phyloP scores from a whole-genome alignment of 2,888 invertebrate genomes.

The Xylocampa areola region DNA sequence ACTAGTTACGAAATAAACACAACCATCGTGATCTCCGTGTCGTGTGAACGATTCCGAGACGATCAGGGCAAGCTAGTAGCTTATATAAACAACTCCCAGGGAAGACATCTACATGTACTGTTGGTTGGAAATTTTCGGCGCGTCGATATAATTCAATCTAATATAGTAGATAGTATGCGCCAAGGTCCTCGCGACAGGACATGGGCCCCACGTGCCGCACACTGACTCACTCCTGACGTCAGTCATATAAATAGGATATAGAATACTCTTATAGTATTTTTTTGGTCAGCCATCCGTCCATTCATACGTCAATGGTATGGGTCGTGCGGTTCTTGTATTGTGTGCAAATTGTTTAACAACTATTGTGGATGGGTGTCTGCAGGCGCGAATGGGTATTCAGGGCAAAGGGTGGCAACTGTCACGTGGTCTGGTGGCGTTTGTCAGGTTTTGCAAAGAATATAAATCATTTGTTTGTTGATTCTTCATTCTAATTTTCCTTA shows the following conservation, averaged over 20 bases:
- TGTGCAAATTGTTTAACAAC: constrained; percentile 71
- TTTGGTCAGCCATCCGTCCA: constrained; percentile 81
- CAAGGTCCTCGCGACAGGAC: constrained; percentile 70
- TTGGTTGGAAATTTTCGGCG: constrained; percentile 42
- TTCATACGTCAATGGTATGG: constrained; percentile 71
- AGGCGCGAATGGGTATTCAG: constrained; percentile 25
- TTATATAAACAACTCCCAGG: constrained; percentile 30
- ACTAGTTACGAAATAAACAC: constrained; percentile 21
- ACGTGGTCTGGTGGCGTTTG: constrained; percentile 11
- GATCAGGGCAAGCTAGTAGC: constrained; percentile 5
- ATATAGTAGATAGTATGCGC: constrained; percentile 59
- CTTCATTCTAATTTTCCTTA: neutral
- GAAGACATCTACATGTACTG: constrained; percentile 1
- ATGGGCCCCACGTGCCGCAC: constrained; percentile 56
- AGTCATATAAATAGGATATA: constrained; percentile 61
- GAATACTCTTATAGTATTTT: constrained; percentile 68
- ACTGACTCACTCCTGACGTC: constrained; percentile 68
- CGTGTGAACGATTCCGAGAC: constrained; percentile 33
- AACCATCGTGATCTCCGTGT: constrained; percentile 20
- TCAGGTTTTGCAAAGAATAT: neutral
- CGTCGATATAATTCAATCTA: constrained; percentile 57
- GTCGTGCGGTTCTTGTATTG: constrained; percentile 64
- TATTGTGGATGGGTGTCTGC: constrained; percentile 35
- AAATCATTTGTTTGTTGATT: neutral
- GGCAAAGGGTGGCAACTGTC: constrained; percentile 27